Conservation (phyloP, 2,888 invertebrate species). For the Synanthedon andrenaeformis region DNA sequence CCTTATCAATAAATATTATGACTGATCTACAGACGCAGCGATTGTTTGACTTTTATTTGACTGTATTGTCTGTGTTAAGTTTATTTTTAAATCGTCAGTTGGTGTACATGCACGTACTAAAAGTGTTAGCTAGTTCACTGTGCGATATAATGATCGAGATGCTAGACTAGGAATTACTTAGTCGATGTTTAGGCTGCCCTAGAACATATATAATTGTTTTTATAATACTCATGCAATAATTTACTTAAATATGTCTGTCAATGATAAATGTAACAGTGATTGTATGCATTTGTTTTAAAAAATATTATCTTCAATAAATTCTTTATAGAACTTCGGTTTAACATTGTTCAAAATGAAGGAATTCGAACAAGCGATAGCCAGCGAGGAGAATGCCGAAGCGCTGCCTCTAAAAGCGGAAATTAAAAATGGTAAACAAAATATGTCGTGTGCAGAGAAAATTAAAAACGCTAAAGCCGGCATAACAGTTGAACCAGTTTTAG, state of each 20-base stretch:
- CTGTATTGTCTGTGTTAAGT: conserved; percentile 27
- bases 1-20: conserved; percentile 7
- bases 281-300: too few species aligned
- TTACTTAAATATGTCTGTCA: too few species aligned
- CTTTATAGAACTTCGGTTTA: too few species aligned
- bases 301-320: too few species aligned
- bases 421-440: conserved; percentile 30
- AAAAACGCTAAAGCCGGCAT: conserved; percentile 66
- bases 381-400: conserved; percentile 20
- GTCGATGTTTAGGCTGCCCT: too few species aligned
- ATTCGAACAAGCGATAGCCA: conserved; percentile 27
- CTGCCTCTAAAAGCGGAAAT: conserved; percentile 35
- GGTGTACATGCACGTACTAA: conserved; percentile 46
- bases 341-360: not conserved
- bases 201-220: too few species aligned
- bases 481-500: conserved; percentile 76
- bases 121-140: conserved; percentile 9
- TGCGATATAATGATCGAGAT: conserved; percentile 24
- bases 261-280: too few species aligned
- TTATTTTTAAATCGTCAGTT: conserved; percentile 40
- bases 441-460: conserved; percentile 54
- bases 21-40: conserved; percentile 3
- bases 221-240: too few species aligned
- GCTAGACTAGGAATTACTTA: too few species aligned
- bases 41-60: conserved; percentile 34